Evolutionary conservation across 1,140 invertebrate genomes (phyloP).

Genomic region (Leptestheria dahalacensis): DNA sequence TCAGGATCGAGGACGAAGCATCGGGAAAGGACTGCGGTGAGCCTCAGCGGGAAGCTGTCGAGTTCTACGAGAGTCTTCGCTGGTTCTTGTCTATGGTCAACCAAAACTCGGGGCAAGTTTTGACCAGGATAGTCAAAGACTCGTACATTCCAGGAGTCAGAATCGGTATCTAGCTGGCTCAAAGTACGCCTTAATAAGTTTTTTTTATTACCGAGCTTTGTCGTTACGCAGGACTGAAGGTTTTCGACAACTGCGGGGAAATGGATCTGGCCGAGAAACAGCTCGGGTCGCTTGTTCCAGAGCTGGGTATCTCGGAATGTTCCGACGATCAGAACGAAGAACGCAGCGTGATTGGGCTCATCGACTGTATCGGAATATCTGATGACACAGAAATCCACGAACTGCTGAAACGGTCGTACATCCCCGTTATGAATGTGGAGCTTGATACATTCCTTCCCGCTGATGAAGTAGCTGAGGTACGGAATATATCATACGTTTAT

Average conservation of each 20-base stretch:
- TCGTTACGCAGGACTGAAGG: conserved; percentile 17
- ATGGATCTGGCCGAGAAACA: conserved; percentile 16
- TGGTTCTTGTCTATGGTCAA: conserved; percentile 13
- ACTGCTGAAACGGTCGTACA: conserved; percentile 18
- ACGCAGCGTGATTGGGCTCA: conserved; percentile 14
- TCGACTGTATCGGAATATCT: conserved; percentile 17
- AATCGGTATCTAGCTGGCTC: neutral
- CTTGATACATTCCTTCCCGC: conserved; percentile 19
- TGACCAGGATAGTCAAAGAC: conserved; percentile 10
- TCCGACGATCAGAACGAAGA: conserved; percentile 6
- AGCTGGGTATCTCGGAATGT: conserved; percentile 14
- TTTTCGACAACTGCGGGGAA: conserved; percentile 20
- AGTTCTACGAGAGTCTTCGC: conserved; percentile 13
- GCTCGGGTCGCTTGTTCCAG: conserved; percentile 18
- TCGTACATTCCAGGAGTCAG: conserved; percentile 10
- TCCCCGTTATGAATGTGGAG: conserved; percentile 20
- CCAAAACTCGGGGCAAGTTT: conserved; percentile 12
- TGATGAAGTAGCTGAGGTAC: conserved; percentile 23
- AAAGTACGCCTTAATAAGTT: neutral
- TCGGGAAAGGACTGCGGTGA: neutral
- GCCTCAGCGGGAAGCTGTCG: conserved; percentile 8
- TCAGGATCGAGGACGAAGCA: conserved; percentile 7
- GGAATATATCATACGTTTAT: neutral
- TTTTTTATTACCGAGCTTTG: neutral
- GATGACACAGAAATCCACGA: conserved; percentile 14